These are phyloP conservation scores for Proterorhinus semilunaris DNA, from an alignment of 2,113 vertebrate species.

Conservation along the genomic window DNA sequence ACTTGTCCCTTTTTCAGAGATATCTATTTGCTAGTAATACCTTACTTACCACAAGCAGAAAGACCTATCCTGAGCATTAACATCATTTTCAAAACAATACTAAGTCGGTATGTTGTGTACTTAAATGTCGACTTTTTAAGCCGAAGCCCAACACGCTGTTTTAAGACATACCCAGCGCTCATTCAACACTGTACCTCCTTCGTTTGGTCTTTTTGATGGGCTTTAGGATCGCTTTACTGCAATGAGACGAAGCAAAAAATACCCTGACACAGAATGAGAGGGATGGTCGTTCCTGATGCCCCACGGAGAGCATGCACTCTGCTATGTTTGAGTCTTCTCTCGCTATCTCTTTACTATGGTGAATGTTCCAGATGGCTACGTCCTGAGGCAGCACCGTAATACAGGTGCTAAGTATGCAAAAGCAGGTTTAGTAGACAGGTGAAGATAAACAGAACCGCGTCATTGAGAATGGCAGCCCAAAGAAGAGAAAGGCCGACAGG, in stretches of 20 bases:
- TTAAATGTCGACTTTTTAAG: slow-evolving; percentile 52
- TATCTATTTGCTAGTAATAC: not conserved
- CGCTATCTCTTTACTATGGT: slow-evolving; percentile 40
- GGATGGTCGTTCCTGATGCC: slow-evolving; percentile 81
- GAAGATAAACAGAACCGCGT: slow-evolving; percentile 54
- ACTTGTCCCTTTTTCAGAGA: too few species aligned
- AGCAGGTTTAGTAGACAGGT: slow-evolving; percentile 38
- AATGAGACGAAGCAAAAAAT: slow-evolving; percentile 93
- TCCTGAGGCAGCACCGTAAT: slow-evolving; percentile 42
- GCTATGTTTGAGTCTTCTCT: slow-evolving; percentile 45
- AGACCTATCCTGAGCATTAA: not conserved
- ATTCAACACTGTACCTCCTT: slow-evolving; percentile 79
- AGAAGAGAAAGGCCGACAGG: too few species aligned
- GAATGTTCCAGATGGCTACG: slow-evolving; percentile 41
- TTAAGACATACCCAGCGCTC: slow-evolving; percentile 75
- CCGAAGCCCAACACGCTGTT: slow-evolving; percentile 54
- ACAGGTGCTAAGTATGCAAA: slow-evolving; percentile 49
- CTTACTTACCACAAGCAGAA: not conserved
- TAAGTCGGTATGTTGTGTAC: slow-evolving; percentile 16
- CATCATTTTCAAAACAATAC: not conserved
- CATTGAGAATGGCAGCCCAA: slow-evolving; percentile 45
- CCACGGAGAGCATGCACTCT: slow-evolving; percentile 84
- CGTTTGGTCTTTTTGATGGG: slow-evolving; percentile 90
- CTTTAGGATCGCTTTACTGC: slow-evolving; percentile 95
- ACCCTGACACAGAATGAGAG: slow-evolving; percentile 92